phyloP scores from a whole-genome alignment of 2,797 vertebrate species.

The Coregonus sp. region DNA sequence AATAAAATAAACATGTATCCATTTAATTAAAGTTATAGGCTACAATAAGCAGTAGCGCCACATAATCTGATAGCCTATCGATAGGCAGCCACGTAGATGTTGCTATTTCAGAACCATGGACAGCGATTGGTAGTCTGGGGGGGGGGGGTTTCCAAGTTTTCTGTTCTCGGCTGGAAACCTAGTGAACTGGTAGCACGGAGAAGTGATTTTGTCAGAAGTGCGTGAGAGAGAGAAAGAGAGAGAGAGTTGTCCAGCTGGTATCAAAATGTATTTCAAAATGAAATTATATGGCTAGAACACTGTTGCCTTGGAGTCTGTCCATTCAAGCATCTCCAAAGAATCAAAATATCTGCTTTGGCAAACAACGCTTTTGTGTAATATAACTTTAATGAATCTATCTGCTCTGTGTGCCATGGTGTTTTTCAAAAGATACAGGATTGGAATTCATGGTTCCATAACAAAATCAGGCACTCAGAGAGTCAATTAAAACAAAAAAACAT shows the following conservation, averaged over 20 bases:
- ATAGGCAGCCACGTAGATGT: too few relatives aligned
- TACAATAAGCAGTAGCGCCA: too few relatives aligned
- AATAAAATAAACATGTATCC: too few relatives aligned
- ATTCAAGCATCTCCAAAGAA: slow-evolving; percentile 40
- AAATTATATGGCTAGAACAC: slow-evolving; percentile 39
- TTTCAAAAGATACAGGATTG: slow-evolving; percentile 19
- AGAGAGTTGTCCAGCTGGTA: slow-evolving; percentile 29
- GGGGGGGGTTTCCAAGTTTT: not conserved
- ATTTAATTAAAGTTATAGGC: too few relatives aligned
- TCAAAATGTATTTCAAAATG: slow-evolving; percentile 37
- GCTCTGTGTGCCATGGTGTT: not conserved
- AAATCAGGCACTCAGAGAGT: slow-evolving; percentile 28
- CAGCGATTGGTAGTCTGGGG: slow-evolving; percentile 35
- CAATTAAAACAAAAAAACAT: slow-evolving; percentile 30
- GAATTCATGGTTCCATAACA: not conserved
- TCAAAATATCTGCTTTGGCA: slow-evolving; percentile 35
- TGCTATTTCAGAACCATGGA: too few relatives aligned
- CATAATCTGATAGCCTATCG: too few relatives aligned
- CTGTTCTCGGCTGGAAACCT: not conserved
- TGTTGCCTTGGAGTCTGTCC: slow-evolving; percentile 51
- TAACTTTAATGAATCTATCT: slow-evolving; percentile 18
- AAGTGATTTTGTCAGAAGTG: not conserved
- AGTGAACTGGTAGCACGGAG: not conserved
- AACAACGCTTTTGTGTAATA: slow-evolving; percentile 24
- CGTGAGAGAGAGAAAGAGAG: slow-evolving; percentile 1